Evolutionary conservation across 2,888 invertebrate genomes (phyloP).

Genomic region (Chironomus tentans): DNA sequence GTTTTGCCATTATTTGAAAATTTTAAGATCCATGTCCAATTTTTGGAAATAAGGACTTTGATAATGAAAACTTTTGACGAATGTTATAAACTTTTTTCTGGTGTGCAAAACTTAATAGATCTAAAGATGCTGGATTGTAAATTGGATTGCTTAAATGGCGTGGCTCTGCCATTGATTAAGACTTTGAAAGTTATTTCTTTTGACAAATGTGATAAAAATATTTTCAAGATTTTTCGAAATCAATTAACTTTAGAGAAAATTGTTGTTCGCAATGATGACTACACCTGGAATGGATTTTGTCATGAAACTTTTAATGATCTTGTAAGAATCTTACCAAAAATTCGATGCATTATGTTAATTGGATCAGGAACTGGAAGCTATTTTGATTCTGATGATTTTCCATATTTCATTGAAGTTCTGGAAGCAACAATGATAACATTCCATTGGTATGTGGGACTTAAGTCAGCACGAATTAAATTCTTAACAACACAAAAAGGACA

Average conservation of each 20-base stretch:
- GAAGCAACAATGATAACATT: not conserved
- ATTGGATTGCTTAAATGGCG: too few species aligned
- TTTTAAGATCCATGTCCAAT: too few species aligned
- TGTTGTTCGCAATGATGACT: not conserved
- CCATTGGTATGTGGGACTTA: not conserved
- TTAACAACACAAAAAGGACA: not conserved
- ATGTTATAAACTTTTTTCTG: too few species aligned
- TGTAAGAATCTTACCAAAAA: not conserved
- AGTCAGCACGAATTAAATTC: not conserved
- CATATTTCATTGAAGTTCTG: not conserved
- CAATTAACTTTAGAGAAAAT: not conserved
- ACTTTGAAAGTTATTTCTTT: not conserved
- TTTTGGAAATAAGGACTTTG: too few species aligned
- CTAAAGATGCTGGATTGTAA: too few species aligned
- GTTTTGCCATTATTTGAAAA: too few species aligned
- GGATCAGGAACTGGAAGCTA: not conserved
- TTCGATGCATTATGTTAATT: not conserved
- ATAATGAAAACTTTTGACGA: too few species aligned
- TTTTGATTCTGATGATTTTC: not conserved
- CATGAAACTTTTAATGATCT: not conserved
- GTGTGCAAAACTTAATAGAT: too few species aligned
- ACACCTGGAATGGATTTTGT: not conserved
- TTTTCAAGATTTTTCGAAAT: not conserved
- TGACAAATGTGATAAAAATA: not conserved
- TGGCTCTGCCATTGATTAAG: too few species aligned